A percentile compares a stretch with the other conserved stretches of the same genome.
Conservation (phyloP, 2,888 invertebrate species). For the Galerucella calmariensis region DNA sequence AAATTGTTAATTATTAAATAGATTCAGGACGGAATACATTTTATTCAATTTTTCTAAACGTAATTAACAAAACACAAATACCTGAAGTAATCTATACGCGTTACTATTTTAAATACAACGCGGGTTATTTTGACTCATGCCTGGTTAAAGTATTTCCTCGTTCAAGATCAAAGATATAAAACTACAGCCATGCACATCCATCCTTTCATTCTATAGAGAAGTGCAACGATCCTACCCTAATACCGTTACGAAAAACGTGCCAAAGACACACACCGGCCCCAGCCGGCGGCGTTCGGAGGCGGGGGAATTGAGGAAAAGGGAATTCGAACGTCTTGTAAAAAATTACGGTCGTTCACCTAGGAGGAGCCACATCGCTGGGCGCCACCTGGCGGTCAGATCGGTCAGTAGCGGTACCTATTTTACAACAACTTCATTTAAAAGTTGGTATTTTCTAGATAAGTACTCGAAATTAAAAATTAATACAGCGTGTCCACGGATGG, state of each 20-base stretch:
- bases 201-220: conserved; percentile 44
- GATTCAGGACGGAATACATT: too few relatives aligned
- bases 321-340: conserved; percentile 37
- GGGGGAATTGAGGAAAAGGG: conserved; percentile 19
- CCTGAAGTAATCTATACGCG: too few relatives aligned
- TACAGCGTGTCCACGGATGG: too few relatives aligned
- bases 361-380: conserved; percentile 37
- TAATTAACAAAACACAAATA: too few relatives aligned
- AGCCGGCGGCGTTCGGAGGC: conserved; percentile 28
- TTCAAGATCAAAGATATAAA: conserved; percentile 44
- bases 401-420: conserved; percentile 17
- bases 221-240: conserved; percentile 51
- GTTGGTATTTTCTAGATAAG: too few relatives aligned
- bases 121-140: not conserved
- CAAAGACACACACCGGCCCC: conserved; percentile 30
- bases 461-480: too few relatives aligned
- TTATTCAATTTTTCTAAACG: too few relatives aligned
- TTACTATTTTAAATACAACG: too few relatives aligned
- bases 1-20: too few relatives aligned
- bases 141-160: conserved; percentile 38
- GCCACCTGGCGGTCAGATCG: conserved; percentile 41
- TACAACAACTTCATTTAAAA: not conserved
- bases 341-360: conserved; percentile 53
- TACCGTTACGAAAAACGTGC: conserved; percentile 50
- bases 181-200: conserved; percentile 23